Conservation (phyloP, 2,888 invertebrate species). For the Lathronympha strigana region DNA sequence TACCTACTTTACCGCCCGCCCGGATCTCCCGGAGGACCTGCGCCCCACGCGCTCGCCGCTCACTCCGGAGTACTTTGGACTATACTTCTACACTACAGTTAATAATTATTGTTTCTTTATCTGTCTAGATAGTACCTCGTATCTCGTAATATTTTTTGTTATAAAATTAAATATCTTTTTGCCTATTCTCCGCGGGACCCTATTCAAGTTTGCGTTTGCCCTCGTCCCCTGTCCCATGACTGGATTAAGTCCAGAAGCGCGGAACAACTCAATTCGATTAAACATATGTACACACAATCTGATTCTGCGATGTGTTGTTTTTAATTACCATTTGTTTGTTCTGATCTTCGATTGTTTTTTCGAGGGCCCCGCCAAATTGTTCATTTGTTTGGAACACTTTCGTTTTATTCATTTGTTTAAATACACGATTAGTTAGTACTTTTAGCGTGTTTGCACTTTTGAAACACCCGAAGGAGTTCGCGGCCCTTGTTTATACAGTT, state of each 20-base stretch:
- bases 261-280: constrained; percentile 13
- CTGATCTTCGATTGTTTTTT: constrained; percentile 24
- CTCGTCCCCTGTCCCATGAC: constrained; percentile 8
- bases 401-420: constrained; percentile 20
- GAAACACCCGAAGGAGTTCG: neutral
- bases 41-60: too few species aligned
- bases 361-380: constrained; percentile 6
- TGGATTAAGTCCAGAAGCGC: constrained; percentile 17
- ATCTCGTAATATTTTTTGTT: too few species aligned
- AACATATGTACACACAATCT: constrained; percentile 25
- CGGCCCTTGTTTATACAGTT: neutral
- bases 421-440: neutral
- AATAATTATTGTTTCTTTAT: too few species aligned
- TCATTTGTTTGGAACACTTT: constrained; percentile 27
- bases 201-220: neutral
- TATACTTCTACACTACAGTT: too few species aligned
- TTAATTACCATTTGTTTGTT: constrained; percentile 29
- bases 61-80: too few species aligned
- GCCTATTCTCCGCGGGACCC: neutral
- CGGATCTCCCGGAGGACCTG: too few species aligned
- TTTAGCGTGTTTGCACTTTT: neutral
- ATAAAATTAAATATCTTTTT: too few species aligned
- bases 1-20: too few species aligned
- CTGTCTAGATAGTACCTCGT: too few species aligned
- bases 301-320: constrained; percentile 26